These are phyloP conservation scores for Aelia acuminata DNA, from an alignment of 2,888 invertebrate genomes.

Conservation along the genomic window DNA sequence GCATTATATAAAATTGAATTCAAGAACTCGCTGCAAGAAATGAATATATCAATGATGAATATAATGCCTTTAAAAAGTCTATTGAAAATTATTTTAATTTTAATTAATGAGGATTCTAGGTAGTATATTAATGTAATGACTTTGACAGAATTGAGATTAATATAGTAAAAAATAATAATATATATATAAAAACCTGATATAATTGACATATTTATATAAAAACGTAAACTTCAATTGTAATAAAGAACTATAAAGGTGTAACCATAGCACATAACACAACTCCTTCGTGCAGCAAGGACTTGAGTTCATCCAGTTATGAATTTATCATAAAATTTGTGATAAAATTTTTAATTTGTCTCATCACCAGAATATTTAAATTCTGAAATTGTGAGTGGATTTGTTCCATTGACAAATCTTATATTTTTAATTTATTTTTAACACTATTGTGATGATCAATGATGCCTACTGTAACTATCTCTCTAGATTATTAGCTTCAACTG, in stretches of 20 bases:
- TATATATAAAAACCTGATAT: not conserved
- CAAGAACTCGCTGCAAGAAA: constrained; percentile 22
- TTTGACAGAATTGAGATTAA: not conserved
- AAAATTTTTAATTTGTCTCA: constrained; percentile 26
- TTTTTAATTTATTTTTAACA: not conserved
- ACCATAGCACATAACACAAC: too few relatives aligned
- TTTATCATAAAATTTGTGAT: constrained; percentile 18
- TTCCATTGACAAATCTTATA: not conserved
- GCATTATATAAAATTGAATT: constrained; percentile 31
- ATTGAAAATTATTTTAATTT: not conserved
- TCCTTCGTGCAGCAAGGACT: constrained; percentile 11
- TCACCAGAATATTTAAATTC: not conserved
- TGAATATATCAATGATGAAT: not conserved
- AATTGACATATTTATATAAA: not conserved
- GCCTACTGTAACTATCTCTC: constrained; percentile 12
- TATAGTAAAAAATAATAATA: not conserved
- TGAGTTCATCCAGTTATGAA: not conserved
- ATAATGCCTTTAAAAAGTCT: not conserved
- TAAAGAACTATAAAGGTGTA: not conserved
- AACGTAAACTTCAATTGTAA: not conserved
- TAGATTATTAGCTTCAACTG: constrained; percentile 12
- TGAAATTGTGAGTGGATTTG: not conserved
- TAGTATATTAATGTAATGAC: not conserved
- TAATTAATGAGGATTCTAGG: not conserved
- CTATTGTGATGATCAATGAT: constrained; percentile 32